Conservation (phyloP, 2,797 vertebrate species). For the Apogon talboti region DNA sequence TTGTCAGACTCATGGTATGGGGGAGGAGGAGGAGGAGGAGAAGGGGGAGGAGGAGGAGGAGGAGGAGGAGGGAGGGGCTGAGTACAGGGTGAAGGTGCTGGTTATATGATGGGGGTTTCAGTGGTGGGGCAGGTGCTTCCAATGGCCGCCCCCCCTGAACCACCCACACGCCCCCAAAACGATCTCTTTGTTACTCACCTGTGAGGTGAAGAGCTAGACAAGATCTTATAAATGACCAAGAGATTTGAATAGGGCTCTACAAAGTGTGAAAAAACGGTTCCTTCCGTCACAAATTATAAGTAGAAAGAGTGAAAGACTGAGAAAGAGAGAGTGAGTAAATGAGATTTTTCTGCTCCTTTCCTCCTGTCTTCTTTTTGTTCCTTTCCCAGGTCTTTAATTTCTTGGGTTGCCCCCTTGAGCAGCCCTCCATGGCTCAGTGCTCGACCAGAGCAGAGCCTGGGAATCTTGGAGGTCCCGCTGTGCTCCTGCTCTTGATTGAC, state of each 20-base stretch:
- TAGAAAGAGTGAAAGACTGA: constrained; percentile 76
- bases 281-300: constrained; percentile 81
- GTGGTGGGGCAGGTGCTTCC: constrained; percentile 65
- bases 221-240: constrained; percentile 84
- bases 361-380: constrained; percentile 75
- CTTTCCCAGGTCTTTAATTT: constrained; percentile 83
- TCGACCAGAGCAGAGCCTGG: constrained; percentile 84
- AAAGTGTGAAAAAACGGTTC: constrained; percentile 74
- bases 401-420: constrained; percentile 81
- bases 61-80: neutral
- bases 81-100: constrained; percentile 73
- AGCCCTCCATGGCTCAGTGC: constrained; percentile 82
- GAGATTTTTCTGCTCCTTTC: constrained; percentile 67
- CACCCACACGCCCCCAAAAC: too few relatives aligned
- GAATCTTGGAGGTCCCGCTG: constrained; percentile 83
- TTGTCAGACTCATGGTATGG: constrained; percentile 82
- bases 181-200: constrained; percentile 83
- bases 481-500: constrained; percentile 86
- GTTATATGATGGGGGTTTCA: constrained; percentile 67
- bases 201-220: constrained; percentile 83
- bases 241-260: constrained; percentile 67
- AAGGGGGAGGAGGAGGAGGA: too few relatives aligned
- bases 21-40: constrained; percentile 11
- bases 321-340: constrained; percentile 58
- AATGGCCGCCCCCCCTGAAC: constrained; percentile 41